Base-by-base conservation (phyloP, 2,888 invertebrate genomes). In the Penaeus monodon region DNA sequence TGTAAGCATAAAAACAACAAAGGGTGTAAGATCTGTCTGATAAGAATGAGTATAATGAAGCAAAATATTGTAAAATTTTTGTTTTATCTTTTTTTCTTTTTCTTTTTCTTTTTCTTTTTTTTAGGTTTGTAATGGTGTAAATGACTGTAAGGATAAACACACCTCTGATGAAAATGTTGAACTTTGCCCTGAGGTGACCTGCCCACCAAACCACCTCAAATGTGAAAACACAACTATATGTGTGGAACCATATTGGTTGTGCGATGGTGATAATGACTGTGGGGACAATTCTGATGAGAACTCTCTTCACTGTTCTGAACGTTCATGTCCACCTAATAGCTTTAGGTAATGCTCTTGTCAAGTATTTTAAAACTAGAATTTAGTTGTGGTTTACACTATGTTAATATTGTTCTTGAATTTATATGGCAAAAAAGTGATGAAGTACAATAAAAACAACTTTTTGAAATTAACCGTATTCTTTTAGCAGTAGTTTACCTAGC, bases 211-310 rank as follows among this genome's bases (percentile, higher is more conserved):
- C 92, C 97, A 98, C 92, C 94, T 98, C 70, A 97, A 98, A 92
- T 98, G 98, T 92, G 96, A 97, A 91, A 96, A 96, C 91, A 98
- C 98, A 0, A 98, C 98, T 91, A 97, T 98, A 90, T 99, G 99
- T 92, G 98, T 99, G 0, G 99, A 99, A 92, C 97, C 97, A 0
- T 98, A 98, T 92, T 98, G 98, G 97, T 94, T 99, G 0, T 99
- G 99, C 92, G 98, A 99, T 92, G 98, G 92, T 14, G 98, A 98
- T 91, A 98, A 98, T 91, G 98, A 98, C 92, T 98, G 98, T 92
- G 97, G 98, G 0, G 98, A 98, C 92, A 97, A 97, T 91, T 97
- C 96, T 38, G 93, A 97, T 91, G 98, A 98, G 92, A 96, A 97
- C 93, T 95, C 97, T 0, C 92, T 97, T 49, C 96, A 97, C 91